Conservation (phyloP, 1,140 invertebrate species). For the Calephelis nemesis region DNA sequence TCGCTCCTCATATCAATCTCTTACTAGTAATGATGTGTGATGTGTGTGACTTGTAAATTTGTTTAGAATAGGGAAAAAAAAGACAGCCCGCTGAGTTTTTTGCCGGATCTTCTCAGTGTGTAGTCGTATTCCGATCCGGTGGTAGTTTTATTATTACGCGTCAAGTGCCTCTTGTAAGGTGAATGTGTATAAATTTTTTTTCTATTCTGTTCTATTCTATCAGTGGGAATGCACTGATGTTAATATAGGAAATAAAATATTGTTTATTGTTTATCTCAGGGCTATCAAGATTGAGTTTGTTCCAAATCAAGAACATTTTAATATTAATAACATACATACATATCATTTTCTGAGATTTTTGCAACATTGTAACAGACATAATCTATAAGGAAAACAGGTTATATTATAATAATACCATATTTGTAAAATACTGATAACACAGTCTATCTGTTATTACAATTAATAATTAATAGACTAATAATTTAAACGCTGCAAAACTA, state of each 20-base stretch:
- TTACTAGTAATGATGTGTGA: too few relatives aligned
- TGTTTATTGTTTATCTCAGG: conserved; percentile 14
- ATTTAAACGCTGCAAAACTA: not conserved
- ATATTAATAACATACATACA: conserved; percentile 33
- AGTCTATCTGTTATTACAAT: not conserved
- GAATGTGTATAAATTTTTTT: too few relatives aligned
- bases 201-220: too few relatives aligned
- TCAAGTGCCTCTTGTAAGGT: too few relatives aligned
- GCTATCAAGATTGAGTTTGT: not conserved
- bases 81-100: too few relatives aligned
- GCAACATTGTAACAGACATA: conserved; percentile 29
- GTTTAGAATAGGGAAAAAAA: too few relatives aligned
- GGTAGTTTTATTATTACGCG: too few relatives aligned
- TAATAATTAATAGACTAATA: not conserved
- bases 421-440: conserved; percentile 20
- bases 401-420: conserved; percentile 13
- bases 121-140: too few relatives aligned
- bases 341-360: conserved; percentile 27
- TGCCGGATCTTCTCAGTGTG: too few relatives aligned
- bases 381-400: conserved; percentile 20
- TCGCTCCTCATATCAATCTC: too few relatives aligned
- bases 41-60: too few relatives aligned
- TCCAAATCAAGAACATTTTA: conserved; percentile 25
- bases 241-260: conserved; percentile 10
- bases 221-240: too few relatives aligned